phyloP scores from a whole-genome alignment of 64 coral and sea anemone genomes.

The Stichodactyla helianthus region DNA sequence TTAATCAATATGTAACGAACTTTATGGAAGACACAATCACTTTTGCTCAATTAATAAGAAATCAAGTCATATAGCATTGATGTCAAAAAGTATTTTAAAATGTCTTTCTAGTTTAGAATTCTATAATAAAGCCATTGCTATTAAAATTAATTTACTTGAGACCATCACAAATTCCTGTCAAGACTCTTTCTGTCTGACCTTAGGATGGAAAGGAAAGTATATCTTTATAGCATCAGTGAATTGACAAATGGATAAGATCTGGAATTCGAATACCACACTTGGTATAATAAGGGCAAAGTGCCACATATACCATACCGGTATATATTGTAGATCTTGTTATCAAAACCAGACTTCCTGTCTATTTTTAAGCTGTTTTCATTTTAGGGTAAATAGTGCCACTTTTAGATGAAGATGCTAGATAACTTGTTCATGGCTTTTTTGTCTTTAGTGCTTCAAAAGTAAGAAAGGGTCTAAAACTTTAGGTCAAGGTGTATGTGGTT shows the following conservation, averaged over 20 bases:
- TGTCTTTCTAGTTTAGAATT: too few species aligned
- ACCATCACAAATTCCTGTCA: too few species aligned
- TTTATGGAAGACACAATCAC: too few species aligned
- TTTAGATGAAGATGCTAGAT: not conserved
- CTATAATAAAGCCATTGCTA: too few species aligned
- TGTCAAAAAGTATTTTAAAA: too few species aligned
- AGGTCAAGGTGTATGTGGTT: not conserved
- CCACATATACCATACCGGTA: not conserved
- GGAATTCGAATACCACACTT: not conserved
- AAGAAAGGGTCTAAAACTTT: not conserved
- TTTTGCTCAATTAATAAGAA: too few species aligned
- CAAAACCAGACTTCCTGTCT: not conserved
- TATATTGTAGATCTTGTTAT: constrained; percentile 8
- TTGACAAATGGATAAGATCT: not conserved
- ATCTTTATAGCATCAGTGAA: not conserved
- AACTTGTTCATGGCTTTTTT: not conserved
- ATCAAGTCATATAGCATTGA: too few species aligned
- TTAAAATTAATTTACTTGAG: too few species aligned
- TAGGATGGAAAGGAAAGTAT: too few species aligned
- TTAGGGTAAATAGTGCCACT: not conserved
- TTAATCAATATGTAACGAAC: too few species aligned
- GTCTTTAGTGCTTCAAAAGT: not conserved
- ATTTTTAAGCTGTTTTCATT: constrained; percentile 2
- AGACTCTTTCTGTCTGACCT: too few species aligned
- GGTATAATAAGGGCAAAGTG: constrained; percentile 9